Percentiles rank a stretch among this genome's conserved stretches.
These are phyloP conservation scores for Neolamprologus toae DNA, from an alignment of 2,113 vertebrate genomes.

Conservation along the genomic window DNA sequence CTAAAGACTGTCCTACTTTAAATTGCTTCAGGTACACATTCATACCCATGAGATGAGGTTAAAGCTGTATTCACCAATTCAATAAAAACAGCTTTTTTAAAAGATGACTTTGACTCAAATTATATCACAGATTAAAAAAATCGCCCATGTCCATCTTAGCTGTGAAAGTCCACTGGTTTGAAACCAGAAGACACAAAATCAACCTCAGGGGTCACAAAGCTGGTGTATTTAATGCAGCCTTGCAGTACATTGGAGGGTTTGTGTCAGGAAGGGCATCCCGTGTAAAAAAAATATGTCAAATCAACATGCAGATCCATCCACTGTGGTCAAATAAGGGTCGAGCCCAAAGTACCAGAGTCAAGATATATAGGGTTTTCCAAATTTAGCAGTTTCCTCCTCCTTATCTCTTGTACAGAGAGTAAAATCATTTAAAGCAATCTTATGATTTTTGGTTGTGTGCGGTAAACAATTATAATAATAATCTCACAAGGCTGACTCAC, in stretches of 20 bases:
- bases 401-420: background rate
- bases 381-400: background rate
- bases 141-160: background rate
- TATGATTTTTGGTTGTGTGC: background rate
- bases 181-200: background rate
- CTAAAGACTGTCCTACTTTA: conserved; percentile 3
- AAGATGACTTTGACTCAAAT: background rate
- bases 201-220: background rate
- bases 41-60: background rate
- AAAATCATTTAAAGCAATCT: background rate
- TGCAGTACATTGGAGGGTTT: background rate
- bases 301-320: background rate
- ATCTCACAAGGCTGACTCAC: background rate
- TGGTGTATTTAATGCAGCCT: background rate
- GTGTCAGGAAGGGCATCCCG: background rate
- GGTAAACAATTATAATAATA: background rate
- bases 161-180: background rate
- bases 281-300: background rate
- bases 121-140: background rate
- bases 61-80: background rate
- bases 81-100: background rate
- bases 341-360: background rate
- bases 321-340: background rate
- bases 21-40: background rate
- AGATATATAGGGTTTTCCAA: background rate